Evolutionary conservation across 2,113 vertebrate species (phyloP).

Genomic region (Gymnocephalus cernua): DNA sequence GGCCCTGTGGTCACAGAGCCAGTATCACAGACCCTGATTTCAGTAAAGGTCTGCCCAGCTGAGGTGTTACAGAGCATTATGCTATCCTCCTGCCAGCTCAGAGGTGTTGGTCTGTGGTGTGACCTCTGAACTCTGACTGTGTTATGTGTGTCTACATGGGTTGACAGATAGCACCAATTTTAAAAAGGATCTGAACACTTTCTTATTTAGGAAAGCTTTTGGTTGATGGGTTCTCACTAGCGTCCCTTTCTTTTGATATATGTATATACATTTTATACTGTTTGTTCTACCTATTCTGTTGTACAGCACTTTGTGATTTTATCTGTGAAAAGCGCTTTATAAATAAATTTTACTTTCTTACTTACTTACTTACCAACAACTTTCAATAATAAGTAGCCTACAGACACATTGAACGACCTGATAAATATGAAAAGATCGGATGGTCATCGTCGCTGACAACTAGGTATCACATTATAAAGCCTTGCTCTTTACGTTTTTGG

Average conservation of each 20-base stretch:
- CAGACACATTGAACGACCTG: not conserved
- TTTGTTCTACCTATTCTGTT: too few species aligned
- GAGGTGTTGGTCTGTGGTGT: too few species aligned
- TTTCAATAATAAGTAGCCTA: not conserved
- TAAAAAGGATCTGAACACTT: too few species aligned
- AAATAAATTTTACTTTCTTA: too few species aligned
- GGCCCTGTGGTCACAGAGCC: not conserved
- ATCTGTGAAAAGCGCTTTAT: too few species aligned
- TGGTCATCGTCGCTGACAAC: not conserved
- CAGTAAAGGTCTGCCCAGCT: not conserved
- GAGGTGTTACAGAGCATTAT: not conserved
- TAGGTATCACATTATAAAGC: not conserved
- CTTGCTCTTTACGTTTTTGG: not conserved
- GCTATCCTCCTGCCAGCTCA: not conserved
- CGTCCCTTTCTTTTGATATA: too few species aligned
- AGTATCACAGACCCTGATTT: not conserved
- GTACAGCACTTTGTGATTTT: too few species aligned
- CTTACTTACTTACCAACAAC: too few species aligned
- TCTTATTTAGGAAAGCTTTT: too few species aligned
- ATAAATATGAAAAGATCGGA: not conserved
- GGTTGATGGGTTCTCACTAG: too few species aligned
- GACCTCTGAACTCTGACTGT: constrained; percentile 3
- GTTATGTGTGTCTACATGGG: not conserved
- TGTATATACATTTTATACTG: too few species aligned
- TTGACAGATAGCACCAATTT: not conserved